Conservation (phyloP, 2,113 vertebrate genomes). For the Myrmecobius fasciatus region DNA sequence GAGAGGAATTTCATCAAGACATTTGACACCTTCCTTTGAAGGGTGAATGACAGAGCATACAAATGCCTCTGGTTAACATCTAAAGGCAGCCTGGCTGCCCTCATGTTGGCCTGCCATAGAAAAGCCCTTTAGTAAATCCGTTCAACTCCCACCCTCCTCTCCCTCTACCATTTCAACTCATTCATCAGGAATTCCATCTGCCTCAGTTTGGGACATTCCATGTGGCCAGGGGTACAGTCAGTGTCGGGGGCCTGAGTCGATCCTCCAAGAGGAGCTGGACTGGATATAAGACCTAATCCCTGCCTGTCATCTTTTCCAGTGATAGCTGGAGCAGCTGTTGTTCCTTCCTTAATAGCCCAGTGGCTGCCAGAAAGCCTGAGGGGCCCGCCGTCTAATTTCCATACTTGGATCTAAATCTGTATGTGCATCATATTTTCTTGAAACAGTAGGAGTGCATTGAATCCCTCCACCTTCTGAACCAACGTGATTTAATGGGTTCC, state of each 20-base stretch:
- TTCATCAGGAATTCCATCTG: constrained; percentile 58
- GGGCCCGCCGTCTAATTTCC: constrained; percentile 73
- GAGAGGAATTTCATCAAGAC: constrained; percentile 51
- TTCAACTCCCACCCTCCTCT: neutral
- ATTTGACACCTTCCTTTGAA: constrained; percentile 72
- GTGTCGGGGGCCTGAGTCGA: accelerated
- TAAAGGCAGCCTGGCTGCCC: constrained; percentile 42
- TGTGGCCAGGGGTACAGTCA: neutral
- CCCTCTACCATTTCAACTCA: constrained; percentile 57
- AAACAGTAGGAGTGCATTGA: constrained; percentile 70
- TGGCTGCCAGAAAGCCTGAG: constrained; percentile 68
- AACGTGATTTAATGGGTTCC: constrained; percentile 74
- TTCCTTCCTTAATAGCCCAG: constrained; percentile 53
- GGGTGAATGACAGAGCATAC: constrained; percentile 28
- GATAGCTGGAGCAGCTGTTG: constrained; percentile 79
- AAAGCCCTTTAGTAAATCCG: neutral
- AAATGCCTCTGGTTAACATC: constrained; percentile 63
- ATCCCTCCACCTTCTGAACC: constrained; percentile 72
- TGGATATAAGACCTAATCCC: neutral
- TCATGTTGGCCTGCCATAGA: constrained; percentile 6
- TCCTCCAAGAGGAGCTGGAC: constrained; percentile 47
- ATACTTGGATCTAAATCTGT: constrained; percentile 75
- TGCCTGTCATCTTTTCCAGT: constrained; percentile 71
- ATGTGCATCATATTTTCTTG: constrained; percentile 72
- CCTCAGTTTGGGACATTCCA: neutral